Conservation (phyloP, 1,140 invertebrate genomes). For the Meloidogyne floridensis region DNA sequence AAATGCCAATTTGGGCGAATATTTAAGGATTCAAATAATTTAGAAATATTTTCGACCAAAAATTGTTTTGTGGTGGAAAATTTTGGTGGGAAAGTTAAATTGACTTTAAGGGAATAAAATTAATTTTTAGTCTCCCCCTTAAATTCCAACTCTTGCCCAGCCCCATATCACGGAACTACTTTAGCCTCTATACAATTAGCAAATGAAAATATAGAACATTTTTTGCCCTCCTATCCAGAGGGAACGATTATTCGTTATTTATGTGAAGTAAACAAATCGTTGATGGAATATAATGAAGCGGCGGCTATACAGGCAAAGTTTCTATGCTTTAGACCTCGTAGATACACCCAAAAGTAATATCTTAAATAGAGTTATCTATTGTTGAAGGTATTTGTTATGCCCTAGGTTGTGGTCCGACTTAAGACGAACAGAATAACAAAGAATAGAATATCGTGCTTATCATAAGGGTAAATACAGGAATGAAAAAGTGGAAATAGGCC, state of each 20-base stretch:
- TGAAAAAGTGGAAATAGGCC: no score
- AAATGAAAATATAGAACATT: background rate
- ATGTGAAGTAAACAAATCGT: conserved; percentile 27
- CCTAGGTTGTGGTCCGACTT: no score
- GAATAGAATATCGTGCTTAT: no score
- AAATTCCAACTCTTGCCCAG: conserved; percentile 12
- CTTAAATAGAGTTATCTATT: no score
- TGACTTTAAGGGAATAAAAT: no score
- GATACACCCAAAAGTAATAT: no score
- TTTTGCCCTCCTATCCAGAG: conserved; percentile 39
- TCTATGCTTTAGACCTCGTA: no score
- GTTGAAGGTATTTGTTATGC: no score
- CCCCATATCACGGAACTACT: background rate
- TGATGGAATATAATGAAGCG: background rate
- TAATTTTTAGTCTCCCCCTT: conserved; percentile 8
- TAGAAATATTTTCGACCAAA: conserved; percentile 10
- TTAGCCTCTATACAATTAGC: conserved; percentile 18
- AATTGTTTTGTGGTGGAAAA: background rate
- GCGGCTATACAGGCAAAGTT: conserved; percentile 22
- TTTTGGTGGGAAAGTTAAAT: background rate
- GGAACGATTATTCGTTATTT: conserved; percentile 49
- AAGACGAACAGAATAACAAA: no score
- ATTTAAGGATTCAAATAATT: background rate
- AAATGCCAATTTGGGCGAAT: conserved; percentile 38
- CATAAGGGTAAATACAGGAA: no score